phyloP scores from a whole-genome alignment of 2,797 vertebrate species.

The Sebastes nivosus region DNA sequence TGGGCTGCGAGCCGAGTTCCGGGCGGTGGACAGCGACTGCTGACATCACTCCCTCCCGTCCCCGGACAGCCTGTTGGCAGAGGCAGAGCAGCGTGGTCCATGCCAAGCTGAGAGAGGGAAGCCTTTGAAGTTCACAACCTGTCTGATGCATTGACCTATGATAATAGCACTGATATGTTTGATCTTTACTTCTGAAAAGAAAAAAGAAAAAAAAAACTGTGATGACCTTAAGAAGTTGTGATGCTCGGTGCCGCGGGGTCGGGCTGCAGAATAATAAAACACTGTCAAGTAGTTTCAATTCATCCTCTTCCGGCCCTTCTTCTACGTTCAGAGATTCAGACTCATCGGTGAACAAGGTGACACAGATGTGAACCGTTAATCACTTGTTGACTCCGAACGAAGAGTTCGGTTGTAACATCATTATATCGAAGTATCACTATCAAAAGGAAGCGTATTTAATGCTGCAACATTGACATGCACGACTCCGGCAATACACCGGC shows the following conservation, averaged over 20 bases:
- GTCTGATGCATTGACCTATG: slow-evolving; percentile 44
- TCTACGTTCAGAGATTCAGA: too few species aligned
- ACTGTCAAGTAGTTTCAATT: too few species aligned
- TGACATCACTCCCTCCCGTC: slow-evolving; percentile 31
- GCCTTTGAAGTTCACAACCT: slow-evolving; percentile 43
- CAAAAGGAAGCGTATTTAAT: too few species aligned
- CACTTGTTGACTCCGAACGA: too few species aligned
- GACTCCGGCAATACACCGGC: too few species aligned
- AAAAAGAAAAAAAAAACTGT: not conserved
- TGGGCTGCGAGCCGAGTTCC: not conserved
- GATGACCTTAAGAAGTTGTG: slow-evolving; percentile 23
- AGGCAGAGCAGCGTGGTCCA: not conserved
- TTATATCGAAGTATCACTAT: too few species aligned
- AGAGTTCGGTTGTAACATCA: too few species aligned
- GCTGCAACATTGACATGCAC: too few species aligned
- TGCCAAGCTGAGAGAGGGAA: slow-evolving; percentile 26
- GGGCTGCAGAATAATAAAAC: not conserved
- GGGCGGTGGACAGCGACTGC: not conserved
- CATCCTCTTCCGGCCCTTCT: too few species aligned
- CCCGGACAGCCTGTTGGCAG: slow-evolving; percentile 46
- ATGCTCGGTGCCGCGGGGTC: not conserved
- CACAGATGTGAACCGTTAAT: too few species aligned
- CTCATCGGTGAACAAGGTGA: too few species aligned
- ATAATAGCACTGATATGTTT: slow-evolving; percentile 40
- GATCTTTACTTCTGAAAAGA: slow-evolving; percentile 26